Evolutionary conservation across 1,140 invertebrate genomes (phyloP), one percentile per base, ranked within the genome.

Genomic region (Drosophila sproati): DNA sequence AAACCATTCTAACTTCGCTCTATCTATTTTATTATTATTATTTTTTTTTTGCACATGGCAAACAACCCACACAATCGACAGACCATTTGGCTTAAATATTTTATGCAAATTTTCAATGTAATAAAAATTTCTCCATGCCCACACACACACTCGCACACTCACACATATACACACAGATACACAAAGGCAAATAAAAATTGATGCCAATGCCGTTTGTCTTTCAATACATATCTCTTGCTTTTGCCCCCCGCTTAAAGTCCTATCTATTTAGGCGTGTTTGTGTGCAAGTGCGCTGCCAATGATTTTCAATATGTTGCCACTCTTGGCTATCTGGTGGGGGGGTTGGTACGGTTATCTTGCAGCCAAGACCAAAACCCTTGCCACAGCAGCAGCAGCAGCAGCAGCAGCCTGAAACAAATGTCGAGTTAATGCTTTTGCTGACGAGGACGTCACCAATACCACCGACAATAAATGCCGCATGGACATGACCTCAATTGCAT

Each of bases 51-150:
- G 37, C 34, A 29, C 12, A 48, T 56, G 34, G 29, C 7, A 20
- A 20, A 39, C 39, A 43, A 12, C 52, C 68, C 60, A 63, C 20
- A 61, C 51, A 66, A 34, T 55, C 50, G 35, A 79, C 61, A 83
- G 83, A 88, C 72, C 74, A 75, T 89, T 88, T 88, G 85, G 73
- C 87, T 82, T 91, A 88, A 91, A 91, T 91, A 91, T 91, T 91
- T 87, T 91, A 91, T 91, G 87, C 87, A 91, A 91, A 91, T 91
- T 91, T 91, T 91, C 87, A 91, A 83, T 87, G 79, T 80, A 91
- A 91, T 91, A 91, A 87, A 91, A 91, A 77, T 90, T 91, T 56
- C 78, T 86, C 72, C 82, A 52, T 79, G 69, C 69, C 68, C 50
- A 60, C 57, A 70, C 55, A 78, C 50, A 72, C 54, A 68, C 34